Base-by-base conservation (phyloP, 2,113 vertebrate species). In the Onychostoma macrolepis region DNA sequence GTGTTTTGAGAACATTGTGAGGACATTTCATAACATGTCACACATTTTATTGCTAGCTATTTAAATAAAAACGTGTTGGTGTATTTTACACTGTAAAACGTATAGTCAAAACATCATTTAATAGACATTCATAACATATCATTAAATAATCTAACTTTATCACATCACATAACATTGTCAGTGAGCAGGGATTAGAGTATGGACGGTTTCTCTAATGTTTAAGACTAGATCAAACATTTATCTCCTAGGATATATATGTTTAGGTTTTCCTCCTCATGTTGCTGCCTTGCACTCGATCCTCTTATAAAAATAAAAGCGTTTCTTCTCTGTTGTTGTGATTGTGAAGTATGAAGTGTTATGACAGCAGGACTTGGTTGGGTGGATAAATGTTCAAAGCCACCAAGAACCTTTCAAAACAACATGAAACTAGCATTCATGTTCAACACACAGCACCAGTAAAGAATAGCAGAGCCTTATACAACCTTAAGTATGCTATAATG, bases 321-420 rank as follows among this genome's bases (percentile, higher is more conserved):
- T 53, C 43, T 48, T 78, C 28, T 50, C 13, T 50, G 45, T 28
- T 45, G 43, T 43, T 53, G 45, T 78, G 28, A 33, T 33, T 50
- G 76, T 50, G 48, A 53, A 78, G 45, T 78, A 30, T 78, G 45
- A 78, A 78, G 28, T 78, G 76, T 78, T 78, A 78, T 33, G 76
- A 78, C 43, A 78, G 48, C 28, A 53, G 48, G 15, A 15, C 45
- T 33, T 78, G 75, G 26, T 53, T 45, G 48, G 48, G 45, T 78
- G 28, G 76, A 78, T 50, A 53, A 30, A 78, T 33, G 28, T 53
- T 33, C 76, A 53, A 50, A 78, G 74, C 41, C 21, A 72, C 19
- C 71, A 50, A 77, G 7, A 50, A 28, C 13, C 48, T 50, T 53
- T 78, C 26, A 78, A 53, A 78, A 53, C 45, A 77, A 21, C 8